Percentiles rank a stretch among this genome's conserved stretches.
These are phyloP conservation scores for Spea bombifrons DNA, from an alignment of 2,113 vertebrate genomes.

Conservation along the genomic window DNA sequence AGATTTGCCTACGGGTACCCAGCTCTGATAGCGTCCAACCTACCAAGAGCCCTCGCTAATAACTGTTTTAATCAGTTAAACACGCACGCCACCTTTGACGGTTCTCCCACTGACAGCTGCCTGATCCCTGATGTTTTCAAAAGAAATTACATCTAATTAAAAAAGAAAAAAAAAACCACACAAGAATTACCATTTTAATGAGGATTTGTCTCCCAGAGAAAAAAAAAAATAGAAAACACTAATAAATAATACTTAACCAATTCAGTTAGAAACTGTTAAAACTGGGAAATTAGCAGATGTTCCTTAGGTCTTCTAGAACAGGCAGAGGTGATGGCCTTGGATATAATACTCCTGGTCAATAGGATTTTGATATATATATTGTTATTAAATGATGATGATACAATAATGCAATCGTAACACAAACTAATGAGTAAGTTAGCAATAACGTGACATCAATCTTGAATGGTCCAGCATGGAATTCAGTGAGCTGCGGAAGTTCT, in stretches of 20 bases:
- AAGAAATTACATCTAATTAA: conserved; percentile 46
- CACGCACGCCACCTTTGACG: conserved; percentile 34
- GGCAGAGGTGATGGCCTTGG: too few relatives aligned
- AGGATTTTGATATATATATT: too few relatives aligned
- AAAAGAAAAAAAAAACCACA: conserved; percentile 7
- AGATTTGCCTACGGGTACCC: not conserved
- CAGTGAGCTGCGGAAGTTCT: too few relatives aligned
- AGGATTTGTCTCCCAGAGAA: conserved; percentile 32
- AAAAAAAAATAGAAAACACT: not conserved
- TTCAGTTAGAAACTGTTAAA: conserved; percentile 5
- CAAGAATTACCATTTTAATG: conserved; percentile 48
- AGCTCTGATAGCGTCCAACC: not conserved
- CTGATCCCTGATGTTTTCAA: conserved; percentile 35
- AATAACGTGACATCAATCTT: too few relatives aligned
- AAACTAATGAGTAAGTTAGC: too few relatives aligned
- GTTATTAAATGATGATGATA: too few relatives aligned
- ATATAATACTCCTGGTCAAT: too few relatives aligned
- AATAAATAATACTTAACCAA: conserved; percentile 30
- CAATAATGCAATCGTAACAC: too few relatives aligned
- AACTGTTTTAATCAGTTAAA: conserved; percentile 44
- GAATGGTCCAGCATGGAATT: too few relatives aligned
- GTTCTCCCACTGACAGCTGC: conserved; percentile 38
- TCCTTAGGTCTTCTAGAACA: not conserved
- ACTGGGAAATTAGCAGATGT: not conserved
- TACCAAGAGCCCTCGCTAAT: conserved; percentile 30